A percentile compares a stretch with the other conserved stretches of the same genome.
Conservation (phyloP, 1,140 invertebrate genomes). For the Anoplolepis gracilipes region DNA sequence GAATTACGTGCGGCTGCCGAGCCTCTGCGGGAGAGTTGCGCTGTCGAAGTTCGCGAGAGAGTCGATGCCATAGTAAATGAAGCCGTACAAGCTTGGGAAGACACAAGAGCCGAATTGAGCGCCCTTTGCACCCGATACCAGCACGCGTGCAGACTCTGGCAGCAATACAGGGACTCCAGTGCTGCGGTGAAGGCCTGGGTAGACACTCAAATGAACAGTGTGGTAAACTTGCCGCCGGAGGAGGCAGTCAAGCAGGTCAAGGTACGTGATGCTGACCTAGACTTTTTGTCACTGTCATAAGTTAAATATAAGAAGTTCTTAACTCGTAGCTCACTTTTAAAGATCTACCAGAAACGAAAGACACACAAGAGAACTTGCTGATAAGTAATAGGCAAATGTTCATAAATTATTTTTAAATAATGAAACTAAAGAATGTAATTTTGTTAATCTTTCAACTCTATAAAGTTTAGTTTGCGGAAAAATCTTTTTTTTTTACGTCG, state of each 20-base stretch:
- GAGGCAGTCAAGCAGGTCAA: slow-evolving; percentile 88
- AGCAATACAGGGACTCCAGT: slow-evolving; percentile 91
- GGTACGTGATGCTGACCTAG: slow-evolving; percentile 84
- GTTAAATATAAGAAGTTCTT: neutral
- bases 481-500: neutral
- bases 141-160: slow-evolving; percentile 92
- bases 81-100: slow-evolving; percentile 91
- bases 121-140: slow-evolving; percentile 91
- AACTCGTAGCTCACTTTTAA: neutral
- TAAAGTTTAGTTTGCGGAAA: too few species aligned
- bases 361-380: neutral
- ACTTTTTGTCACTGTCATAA: neutral
- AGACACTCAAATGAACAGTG: slow-evolving; percentile 89
- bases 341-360: slow-evolving; percentile 1
- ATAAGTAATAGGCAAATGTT: slow-evolving; percentile 3
- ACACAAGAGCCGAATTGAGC: slow-evolving; percentile 90
- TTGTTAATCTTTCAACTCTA: neutral
- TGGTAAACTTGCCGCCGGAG: slow-evolving; percentile 88
- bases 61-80: slow-evolving; percentile 91
- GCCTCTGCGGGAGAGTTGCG: slow-evolving; percentile 89
- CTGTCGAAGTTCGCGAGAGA: slow-evolving; percentile 89
- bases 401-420: too few species aligned
- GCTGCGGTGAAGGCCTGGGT: slow-evolving; percentile 91
- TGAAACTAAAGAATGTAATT: too few species aligned
- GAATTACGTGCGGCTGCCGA: slow-evolving; percentile 89